Percentiles rank a stretch among this genome's conserved stretches.
phyloP scores from a whole-genome alignment of 2,113 vertebrate species.

The Megaleporinus macrocephalus region DNA sequence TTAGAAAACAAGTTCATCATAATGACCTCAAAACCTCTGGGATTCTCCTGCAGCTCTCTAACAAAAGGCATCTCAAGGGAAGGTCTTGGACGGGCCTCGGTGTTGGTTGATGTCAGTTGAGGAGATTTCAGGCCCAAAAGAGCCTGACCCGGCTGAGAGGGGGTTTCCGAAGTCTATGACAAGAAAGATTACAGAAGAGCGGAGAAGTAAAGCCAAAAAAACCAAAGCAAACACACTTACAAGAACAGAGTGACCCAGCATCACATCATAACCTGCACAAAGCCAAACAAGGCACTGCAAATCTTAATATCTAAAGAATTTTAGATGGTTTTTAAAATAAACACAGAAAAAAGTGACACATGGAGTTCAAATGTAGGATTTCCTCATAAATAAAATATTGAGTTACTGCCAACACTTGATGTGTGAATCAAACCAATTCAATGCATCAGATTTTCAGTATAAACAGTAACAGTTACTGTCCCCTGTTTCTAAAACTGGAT shows the following conservation, averaged over 20 bases:
- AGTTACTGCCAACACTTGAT: neutral
- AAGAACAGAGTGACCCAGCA: neutral
- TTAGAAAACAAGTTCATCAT: conserved; percentile 38
- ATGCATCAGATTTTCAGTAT: too few species aligned
- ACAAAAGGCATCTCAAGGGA: conserved; percentile 65
- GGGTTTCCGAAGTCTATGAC: conserved; percentile 50
- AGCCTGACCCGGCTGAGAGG: conserved; percentile 22
- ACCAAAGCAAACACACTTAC: neutral
- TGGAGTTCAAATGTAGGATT: neutral
- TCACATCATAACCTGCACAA: neutral
- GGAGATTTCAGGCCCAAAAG: conserved; percentile 70
- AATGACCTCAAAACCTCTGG: conserved; percentile 48
- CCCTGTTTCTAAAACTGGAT: too few species aligned
- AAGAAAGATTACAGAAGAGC: neutral
- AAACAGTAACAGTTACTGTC: too few species aligned
- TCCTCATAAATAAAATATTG: neutral
- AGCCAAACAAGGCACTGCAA: neutral
- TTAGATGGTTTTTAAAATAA: neutral
- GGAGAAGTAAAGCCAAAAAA: neutral
- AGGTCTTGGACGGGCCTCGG: conserved; percentile 65
- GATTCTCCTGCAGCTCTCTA: conserved; percentile 77
- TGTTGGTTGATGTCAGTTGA: conserved; percentile 56
- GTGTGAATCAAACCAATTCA: too few species aligned
- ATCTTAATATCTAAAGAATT: neutral
- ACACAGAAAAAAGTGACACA: neutral